Conservation (phyloP, 2,888 invertebrate species). For the Catonia carolina region DNA sequence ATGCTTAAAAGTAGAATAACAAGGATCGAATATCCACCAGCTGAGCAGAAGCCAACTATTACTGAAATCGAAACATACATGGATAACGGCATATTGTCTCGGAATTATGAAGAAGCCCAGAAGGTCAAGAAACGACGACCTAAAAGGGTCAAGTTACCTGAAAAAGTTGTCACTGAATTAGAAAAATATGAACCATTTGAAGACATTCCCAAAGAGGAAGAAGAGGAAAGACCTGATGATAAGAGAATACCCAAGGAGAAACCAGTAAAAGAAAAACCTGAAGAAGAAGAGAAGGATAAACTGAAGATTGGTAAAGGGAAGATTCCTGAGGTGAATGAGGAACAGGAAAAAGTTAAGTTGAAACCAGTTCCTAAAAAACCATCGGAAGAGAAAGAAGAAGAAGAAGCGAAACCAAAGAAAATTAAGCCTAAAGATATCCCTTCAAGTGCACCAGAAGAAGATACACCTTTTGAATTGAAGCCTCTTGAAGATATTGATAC, state of each 20-base stretch:
- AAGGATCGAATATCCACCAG: slow-evolving; percentile 46
- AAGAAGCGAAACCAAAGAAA: slow-evolving; percentile 38
- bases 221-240: slow-evolving; percentile 24
- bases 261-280: slow-evolving; percentile 37
- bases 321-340: slow-evolving; percentile 39
- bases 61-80: slow-evolving; percentile 38
- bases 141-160: slow-evolving; percentile 32
- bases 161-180: slow-evolving; percentile 31
- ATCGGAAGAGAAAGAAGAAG: slow-evolving; percentile 39
- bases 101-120: slow-evolving; percentile 37
- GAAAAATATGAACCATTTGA: slow-evolving; percentile 28
- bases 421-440: slow-evolving; percentile 37
- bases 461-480: slow-evolving; percentile 29
- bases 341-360: slow-evolving; percentile 43
- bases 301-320: slow-evolving; percentile 49
- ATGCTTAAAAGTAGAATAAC: slow-evolving; percentile 65
- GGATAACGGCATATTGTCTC: slow-evolving; percentile 37
- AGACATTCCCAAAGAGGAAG: too few relatives aligned
- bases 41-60: slow-evolving; percentile 39
- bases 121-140: slow-evolving; percentile 35
- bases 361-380: slow-evolving; percentile 41
- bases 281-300: slow-evolving; percentile 44
- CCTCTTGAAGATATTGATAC: slow-evolving; percentile 34
- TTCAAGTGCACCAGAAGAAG: slow-evolving; percentile 31
- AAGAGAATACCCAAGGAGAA: not conserved